Evolutionary conservation across 2,888 invertebrate genomes (phyloP), one percentile per base, ranked within the genome.

Genomic region (Neelides folsomi): DNA sequence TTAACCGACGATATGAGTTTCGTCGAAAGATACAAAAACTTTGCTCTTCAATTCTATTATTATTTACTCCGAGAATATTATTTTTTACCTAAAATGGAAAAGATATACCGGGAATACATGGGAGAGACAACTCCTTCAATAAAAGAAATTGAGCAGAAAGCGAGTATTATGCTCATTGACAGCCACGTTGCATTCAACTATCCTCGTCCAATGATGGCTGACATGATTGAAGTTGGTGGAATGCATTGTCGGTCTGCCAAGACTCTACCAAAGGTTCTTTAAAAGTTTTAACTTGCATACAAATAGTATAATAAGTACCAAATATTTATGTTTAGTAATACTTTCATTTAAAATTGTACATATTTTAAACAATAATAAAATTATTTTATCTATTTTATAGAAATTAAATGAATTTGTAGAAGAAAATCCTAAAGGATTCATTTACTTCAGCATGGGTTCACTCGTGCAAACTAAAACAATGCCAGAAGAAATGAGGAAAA

Each of bases 381-480:
- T 27, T 27, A 27, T 7, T 5, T 27, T 27, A 5, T 5, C 7
- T 27, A 27, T 27, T 5, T 27, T 5, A 27, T 27, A 27, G 27
- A 27, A 27, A 27, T 27, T 27, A 7, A 27, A 27, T 27, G 27
- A 27, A 27, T 27, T 27, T 7, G 27, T 27, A 7, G 7, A 7
- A 5, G 27, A 27, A 27, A 27, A 27, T 27, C 27, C 27, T 5
- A 3, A 27, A 27, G 86, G 86, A 3, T 86, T 87, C 67, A 79
- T 87, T 51, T 86, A 81, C 69, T 82, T 87, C 9, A 85, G 85
- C 35, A 86, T 87, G 86, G 86, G 86, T 0, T 86, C 86, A 0
- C 84, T 85, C 1, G 85, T 86, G 0, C 78, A 80, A 62, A 83
- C 85, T 0, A 79, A 80, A 18, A 83, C 81, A 63, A 86, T 86